Percentiles rank a stretch among this genome's conserved stretches.
Evolutionary conservation across 2,113 vertebrate genomes (phyloP).

Genomic region (Planiliza haematocheilus): DNA sequence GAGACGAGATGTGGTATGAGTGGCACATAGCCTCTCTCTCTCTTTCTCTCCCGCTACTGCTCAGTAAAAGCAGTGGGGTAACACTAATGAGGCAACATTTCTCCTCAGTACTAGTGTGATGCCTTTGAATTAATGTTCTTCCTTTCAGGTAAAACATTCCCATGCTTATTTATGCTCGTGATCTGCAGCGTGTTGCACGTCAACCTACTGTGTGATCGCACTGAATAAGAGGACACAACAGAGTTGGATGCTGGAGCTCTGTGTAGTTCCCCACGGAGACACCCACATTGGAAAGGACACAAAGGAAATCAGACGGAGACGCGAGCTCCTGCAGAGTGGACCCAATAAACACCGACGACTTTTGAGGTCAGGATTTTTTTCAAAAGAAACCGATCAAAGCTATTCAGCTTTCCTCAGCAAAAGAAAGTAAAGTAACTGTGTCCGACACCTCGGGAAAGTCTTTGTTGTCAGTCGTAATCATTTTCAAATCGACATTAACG

Average conservation of each 20-base stretch:
- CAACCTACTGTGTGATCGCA: conserved; percentile 65
- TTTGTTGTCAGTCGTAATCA: conserved; percentile 33
- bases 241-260: conserved; percentile 53
- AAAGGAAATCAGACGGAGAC: conserved; percentile 58
- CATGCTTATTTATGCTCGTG: conserved; percentile 74
- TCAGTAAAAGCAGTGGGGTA: conserved; percentile 74
- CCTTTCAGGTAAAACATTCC: conserved; percentile 78
- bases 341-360: conserved; percentile 59
- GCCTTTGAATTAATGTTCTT: conserved; percentile 76
- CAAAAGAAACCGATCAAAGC: conserved; percentile 60
- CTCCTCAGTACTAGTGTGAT: conserved; percentile 62
- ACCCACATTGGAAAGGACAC: conserved; percentile 27
- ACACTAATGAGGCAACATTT: conserved; percentile 79
- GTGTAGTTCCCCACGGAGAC: conserved; percentile 55
- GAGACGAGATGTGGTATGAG: conserved; percentile 55
- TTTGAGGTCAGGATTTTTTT: conserved; percentile 60
- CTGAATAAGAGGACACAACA: conserved; percentile 59
- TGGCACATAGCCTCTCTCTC: conserved; percentile 45
- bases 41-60: conserved; percentile 36
- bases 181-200: conserved; percentile 66
- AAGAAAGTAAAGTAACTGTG: conserved; percentile 6
- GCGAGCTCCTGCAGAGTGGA: conserved; percentile 66
- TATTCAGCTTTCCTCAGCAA: conserved; percentile 12
- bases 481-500: conserved; percentile 35
- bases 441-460: neutral